Percentiles rank a stretch among this genome's conserved stretches.
Conservation (phyloP, 2,888 invertebrate genomes). For the Lypha dubia region DNA sequence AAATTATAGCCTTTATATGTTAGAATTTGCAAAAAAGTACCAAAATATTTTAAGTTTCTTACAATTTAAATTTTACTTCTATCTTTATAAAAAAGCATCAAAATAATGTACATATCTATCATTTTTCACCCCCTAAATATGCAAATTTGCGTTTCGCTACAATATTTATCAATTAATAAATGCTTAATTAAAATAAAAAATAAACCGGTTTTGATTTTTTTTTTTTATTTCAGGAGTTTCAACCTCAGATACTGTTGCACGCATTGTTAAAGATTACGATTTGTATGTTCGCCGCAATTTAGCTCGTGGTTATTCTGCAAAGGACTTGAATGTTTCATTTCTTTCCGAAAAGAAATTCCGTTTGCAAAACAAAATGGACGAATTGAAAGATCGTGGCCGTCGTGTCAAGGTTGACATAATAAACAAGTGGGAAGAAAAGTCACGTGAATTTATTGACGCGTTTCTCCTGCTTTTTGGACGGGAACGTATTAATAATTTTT, state of each 20-base stretch:
- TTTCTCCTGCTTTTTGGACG: conserved; percentile 96
- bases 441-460: conserved; percentile 96
- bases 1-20: too few species aligned
- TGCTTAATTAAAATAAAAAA: too few species aligned
- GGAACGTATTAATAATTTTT: conserved; percentile 92
- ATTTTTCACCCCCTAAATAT: too few species aligned
- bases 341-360: conserved; percentile 97
- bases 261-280: conserved; percentile 99
- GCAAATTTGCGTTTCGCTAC: too few species aligned
- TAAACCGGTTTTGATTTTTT: too few species aligned
- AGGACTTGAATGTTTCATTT: conserved; percentile 98
- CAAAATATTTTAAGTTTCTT: too few species aligned
- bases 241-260: conserved; percentile 98
- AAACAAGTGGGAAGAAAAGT: conserved; percentile 98
- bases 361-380: conserved; percentile 97
- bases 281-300: conserved; percentile 98
- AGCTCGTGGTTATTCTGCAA: conserved; percentile 97
- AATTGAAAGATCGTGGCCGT: conserved; percentile 95
- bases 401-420: conserved; percentile 94
- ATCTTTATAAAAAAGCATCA: too few species aligned
- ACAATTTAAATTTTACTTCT: too few species aligned
- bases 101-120: too few species aligned
- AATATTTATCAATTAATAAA: too few species aligned
- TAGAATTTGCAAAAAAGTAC: too few species aligned
- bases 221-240: conserved; percentile 89